Evolutionary conservation across 1,140 invertebrate genomes (phyloP), one percentile per base, ranked within the genome.

Genomic region (Cheumatopsyche charites): DNA sequence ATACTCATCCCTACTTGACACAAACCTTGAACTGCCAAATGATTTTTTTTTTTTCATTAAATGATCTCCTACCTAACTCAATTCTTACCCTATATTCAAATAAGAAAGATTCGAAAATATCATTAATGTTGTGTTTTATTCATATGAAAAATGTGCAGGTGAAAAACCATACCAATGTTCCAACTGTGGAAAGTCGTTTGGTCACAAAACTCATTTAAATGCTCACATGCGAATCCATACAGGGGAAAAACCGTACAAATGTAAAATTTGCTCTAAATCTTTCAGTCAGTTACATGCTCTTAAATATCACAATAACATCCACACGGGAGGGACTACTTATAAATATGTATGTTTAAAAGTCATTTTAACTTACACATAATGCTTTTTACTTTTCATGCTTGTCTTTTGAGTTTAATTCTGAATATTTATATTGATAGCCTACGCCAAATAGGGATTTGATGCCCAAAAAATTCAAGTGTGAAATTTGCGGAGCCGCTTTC

Each of bases 91-190:
- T n/a, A n/a, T n/a, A n/a, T n/a, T n/a, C n/a, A n/a, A n/a, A n/a
- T n/a, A n/a, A n/a, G n/a, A n/a, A n/a, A n/a, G n/a, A n/a, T n/a
- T 11, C 15, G 5, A 3, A 1, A 47, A 7, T 19, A 11, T 55
- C 52, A 17, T 55, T 55, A 55, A 12, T n/a, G n/a, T n/a, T n/a
- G n/a, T n/a, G n/a, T 67, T 43, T 47, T 67, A 29, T 55, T 55
- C 12, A 55, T 23, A 4, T 52, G 3, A 13, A 17, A 52, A 17
- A 52, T 11, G 12, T 80, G 83, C 83, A 73, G 87, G 90, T 9
- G 90, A 92, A 79, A 90, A 91, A 77, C 91, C 91, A 2, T 90
- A 90, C 78, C 85, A 86, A 77, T 93, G 91, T 82, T 82, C 84
- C 62, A 86, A 90, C 75, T 93, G 91, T 80, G 87, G 86, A 43